Evolutionary conservation across 2,888 invertebrate species (phyloP).

Genomic region (Mellilla xanthometata): DNA sequence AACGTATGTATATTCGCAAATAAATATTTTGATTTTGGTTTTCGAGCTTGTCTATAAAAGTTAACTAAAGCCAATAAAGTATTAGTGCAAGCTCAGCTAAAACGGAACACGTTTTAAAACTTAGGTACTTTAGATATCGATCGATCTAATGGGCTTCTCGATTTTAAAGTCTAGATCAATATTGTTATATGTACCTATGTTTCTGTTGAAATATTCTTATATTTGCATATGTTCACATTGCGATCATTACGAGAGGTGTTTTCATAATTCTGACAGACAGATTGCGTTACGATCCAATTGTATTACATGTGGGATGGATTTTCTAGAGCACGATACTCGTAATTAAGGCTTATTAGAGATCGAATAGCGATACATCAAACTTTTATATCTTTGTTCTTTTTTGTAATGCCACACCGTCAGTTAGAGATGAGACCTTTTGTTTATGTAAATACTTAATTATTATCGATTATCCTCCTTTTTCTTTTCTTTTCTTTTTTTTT

Average conservation of each 20-base stretch:
- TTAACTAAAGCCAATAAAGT: no score
- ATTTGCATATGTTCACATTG: slow-evolving; percentile 1
- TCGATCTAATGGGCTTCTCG: no score
- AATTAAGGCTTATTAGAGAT: slow-evolving; percentile 26
- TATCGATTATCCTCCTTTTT: background rate
- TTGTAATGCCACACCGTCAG: slow-evolving; percentile 9
- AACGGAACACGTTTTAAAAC: no score
- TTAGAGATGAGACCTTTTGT: slow-evolving; percentile 17
- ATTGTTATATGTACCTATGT: no score
- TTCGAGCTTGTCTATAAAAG: no score
- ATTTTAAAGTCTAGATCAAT: no score
- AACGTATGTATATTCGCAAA: no score
- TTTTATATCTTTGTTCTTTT: slow-evolving; percentile 19
- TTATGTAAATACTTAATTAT: background rate
- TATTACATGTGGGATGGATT: slow-evolving; percentile 2
- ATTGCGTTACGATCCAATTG: slow-evolving; percentile 11
- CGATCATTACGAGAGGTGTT: slow-evolving; percentile 6
- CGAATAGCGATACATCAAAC: slow-evolving; percentile 29
- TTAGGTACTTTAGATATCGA: no score
- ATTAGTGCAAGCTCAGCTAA: no score
- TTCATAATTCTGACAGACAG: slow-evolving; percentile 14
- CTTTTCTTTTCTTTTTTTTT: no score
- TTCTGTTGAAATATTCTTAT: no score
- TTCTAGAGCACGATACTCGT: slow-evolving; percentile 10
- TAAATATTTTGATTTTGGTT: no score